Conservation (phyloP, 2,113 vertebrate species). For the Dicerorhinus sumatrensis region DNA sequence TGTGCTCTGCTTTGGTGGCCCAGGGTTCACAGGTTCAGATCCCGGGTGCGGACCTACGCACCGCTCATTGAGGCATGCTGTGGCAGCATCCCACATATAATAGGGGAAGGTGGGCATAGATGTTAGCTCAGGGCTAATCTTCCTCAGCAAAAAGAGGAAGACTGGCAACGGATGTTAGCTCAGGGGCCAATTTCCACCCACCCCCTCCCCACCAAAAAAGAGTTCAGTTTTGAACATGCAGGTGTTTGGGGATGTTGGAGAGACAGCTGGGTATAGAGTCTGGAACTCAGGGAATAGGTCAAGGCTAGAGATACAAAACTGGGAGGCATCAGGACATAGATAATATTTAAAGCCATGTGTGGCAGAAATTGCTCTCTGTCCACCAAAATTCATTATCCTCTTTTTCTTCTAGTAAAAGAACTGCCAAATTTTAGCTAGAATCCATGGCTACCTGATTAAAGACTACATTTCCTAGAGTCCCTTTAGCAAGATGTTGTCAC, state of each 20-base stretch:
- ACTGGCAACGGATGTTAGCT: too few relatives aligned
- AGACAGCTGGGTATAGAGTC: not conserved
- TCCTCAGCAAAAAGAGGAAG: too few relatives aligned
- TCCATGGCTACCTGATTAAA: not conserved
- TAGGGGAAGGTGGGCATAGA: too few relatives aligned
- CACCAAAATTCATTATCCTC: not conserved
- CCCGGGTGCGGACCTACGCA: too few relatives aligned
- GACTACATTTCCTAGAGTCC: not conserved
- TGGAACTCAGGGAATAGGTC: not conserved
- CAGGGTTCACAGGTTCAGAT: too few relatives aligned
- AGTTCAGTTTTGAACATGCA: not conserved
- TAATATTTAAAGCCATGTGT: not conserved
- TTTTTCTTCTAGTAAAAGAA: slow-evolving; percentile 2
- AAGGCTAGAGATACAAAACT: not conserved
- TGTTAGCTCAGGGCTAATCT: too few relatives aligned
- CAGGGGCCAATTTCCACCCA: not conserved
- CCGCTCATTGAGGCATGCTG: too few relatives aligned
- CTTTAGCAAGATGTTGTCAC: not conserved
- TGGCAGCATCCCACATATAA: too few relatives aligned
- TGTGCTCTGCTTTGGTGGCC: too few relatives aligned
- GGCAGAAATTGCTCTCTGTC: not conserved
- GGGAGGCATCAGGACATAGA: not conserved
- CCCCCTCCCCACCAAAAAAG: too few relatives aligned
- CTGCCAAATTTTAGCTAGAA: not conserved
- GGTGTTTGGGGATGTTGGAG: not conserved